Conservation (phyloP, 2,797 vertebrate species). For the Epinephelus malabaricus region DNA sequence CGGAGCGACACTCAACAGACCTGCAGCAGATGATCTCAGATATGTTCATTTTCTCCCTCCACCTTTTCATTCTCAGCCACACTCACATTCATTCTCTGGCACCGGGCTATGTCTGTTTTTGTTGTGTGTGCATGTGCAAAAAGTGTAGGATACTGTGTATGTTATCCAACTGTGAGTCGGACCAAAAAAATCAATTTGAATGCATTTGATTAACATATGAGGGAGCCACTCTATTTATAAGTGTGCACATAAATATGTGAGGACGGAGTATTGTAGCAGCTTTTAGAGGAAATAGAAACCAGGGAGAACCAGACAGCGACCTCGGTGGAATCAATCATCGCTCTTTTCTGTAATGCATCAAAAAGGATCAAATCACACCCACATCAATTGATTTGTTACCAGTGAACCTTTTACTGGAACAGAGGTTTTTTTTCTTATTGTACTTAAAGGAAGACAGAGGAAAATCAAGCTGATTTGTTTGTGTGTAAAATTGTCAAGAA, state of each 20-base stretch:
- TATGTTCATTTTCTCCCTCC: constrained; percentile 44
- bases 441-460: not conserved
- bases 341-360: constrained; percentile 48
- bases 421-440: not conserved
- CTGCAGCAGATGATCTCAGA: constrained; percentile 54
- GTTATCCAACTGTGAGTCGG: constrained; percentile 13
- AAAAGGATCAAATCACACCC: constrained; percentile 48
- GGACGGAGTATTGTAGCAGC: constrained; percentile 36
- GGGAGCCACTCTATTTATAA: constrained; percentile 20
- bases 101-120: constrained; percentile 8
- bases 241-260: constrained; percentile 34
- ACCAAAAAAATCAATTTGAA: constrained; percentile 39
- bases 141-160: constrained; percentile 2
- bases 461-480: constrained; percentile 8
- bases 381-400: constrained; percentile 29
- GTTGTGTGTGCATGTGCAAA: constrained; percentile 15
- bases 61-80: constrained; percentile 40
- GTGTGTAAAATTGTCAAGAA: not conserved
- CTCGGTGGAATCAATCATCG: constrained; percentile 49
- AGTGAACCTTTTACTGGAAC: constrained; percentile 26
- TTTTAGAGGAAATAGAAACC: constrained; percentile 57
- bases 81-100: constrained; percentile 23
- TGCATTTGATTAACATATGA: constrained; percentile 53
- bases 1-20: constrained; percentile 42
- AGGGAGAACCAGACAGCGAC: constrained; percentile 8